phyloP scores from a whole-genome alignment of 2,888 invertebrate species.

The Gortyna flavago region DNA sequence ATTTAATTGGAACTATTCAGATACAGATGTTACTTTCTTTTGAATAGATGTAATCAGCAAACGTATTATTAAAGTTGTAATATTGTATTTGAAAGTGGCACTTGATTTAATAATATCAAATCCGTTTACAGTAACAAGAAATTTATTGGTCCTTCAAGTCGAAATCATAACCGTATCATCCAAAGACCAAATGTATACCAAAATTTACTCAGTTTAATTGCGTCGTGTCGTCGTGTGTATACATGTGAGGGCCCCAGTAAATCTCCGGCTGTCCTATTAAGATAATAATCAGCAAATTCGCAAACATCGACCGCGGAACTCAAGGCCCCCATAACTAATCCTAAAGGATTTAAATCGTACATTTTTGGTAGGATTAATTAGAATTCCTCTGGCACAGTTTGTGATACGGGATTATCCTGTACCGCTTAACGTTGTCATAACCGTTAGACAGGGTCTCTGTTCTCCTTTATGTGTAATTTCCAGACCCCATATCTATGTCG shows the following conservation, averaged over 20 bases:
- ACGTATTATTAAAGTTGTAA: background rate
- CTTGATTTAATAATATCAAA: background rate
- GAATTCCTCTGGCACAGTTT: constrained; percentile 70
- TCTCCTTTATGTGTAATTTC: constrained; percentile 58
- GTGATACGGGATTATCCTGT: constrained; percentile 67
- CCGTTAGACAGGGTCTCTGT: constrained; percentile 52
- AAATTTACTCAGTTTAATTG: constrained; percentile 49
- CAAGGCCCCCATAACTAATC: constrained; percentile 66
- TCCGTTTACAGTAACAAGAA: background rate
- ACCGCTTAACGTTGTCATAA: constrained; percentile 65
- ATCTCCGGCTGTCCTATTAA: constrained; percentile 85
- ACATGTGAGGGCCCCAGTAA: constrained; percentile 73
- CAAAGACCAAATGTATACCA: constrained; percentile 21
- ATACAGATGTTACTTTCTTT: constrained; percentile 1
- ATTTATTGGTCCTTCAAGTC: constrained; percentile 2
- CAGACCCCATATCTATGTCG: constrained; percentile 54
- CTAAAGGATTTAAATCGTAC: constrained; percentile 75
- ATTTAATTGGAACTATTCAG: constrained; percentile 4
- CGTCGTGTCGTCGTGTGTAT: constrained; percentile 27
- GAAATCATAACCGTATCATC: background rate
- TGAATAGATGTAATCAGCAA: background rate
- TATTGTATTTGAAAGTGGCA: background rate
- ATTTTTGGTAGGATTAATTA: constrained; percentile 82
- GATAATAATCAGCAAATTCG: constrained; percentile 86
- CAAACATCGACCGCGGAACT: constrained; percentile 79